Evolutionary conservation across 2,888 invertebrate genomes (phyloP).

Genomic region (Spodoptera littoralis): DNA sequence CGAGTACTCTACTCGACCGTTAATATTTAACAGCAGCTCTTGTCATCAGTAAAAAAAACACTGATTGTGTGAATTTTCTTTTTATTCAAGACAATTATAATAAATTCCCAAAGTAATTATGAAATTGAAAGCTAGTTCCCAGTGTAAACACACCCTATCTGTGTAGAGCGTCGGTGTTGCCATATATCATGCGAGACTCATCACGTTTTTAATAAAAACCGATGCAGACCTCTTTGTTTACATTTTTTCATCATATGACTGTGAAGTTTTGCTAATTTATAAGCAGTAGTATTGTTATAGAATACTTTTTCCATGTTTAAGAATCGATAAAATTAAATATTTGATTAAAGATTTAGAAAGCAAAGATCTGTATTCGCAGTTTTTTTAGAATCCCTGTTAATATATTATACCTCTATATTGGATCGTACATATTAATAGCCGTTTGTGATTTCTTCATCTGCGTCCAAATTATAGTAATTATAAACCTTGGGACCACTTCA

Average conservation of each 20-base stretch:
- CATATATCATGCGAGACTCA: slow-evolving; percentile 83
- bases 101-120: too few species aligned
- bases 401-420: not conserved
- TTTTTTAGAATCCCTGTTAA: slow-evolving; percentile 12
- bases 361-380: too few species aligned
- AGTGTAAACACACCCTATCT: slow-evolving; percentile 46
- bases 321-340: too few species aligned
- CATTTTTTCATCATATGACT: slow-evolving; percentile 22
- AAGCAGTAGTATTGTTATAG: slow-evolving; percentile 3
- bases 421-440: slow-evolving; percentile 32
- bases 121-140: too few species aligned
- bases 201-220: slow-evolving; percentile 85
- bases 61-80: too few species aligned
- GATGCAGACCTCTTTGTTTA: slow-evolving; percentile 56
- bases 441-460: slow-evolving; percentile 79
- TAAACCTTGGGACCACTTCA: slow-evolving; percentile 84
- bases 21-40: not conserved
- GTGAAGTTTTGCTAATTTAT: slow-evolving; percentile 29
- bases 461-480: slow-evolving; percentile 87
- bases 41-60: too few species aligned
- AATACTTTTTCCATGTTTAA: too few species aligned
- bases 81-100: too few species aligned
- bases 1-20: too few species aligned
- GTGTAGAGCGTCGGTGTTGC: slow-evolving; percentile 54
- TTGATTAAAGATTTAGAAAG: too few species aligned